phyloP scores from a whole-genome alignment of 2,888 invertebrate genomes.

The Leucania comma region DNA sequence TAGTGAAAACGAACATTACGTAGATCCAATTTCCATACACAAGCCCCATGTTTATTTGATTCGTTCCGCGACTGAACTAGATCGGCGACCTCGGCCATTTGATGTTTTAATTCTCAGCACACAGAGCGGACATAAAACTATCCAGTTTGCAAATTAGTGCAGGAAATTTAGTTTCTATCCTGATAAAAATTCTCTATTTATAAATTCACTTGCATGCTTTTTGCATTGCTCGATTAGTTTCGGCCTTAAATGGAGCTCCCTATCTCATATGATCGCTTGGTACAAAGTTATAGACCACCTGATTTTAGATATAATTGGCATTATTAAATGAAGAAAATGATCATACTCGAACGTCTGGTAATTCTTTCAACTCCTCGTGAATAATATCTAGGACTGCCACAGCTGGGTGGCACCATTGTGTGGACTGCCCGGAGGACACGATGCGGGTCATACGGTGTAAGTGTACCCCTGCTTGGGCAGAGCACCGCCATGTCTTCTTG shows the following conservation, averaged over 20 bases:
- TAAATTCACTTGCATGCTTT: too few species aligned
- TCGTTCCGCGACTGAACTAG: conserved; percentile 20
- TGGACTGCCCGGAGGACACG: too few species aligned
- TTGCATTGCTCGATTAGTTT: too few species aligned
- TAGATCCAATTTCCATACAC: conserved; percentile 41
- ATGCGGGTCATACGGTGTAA: too few species aligned
- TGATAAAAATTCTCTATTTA: too few species aligned
- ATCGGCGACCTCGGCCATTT: conserved; percentile 23
- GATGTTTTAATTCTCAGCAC: conserved; percentile 35
- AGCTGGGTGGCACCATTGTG: too few species aligned
- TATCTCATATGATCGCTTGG: background rate
- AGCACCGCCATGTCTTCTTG: too few species aligned
- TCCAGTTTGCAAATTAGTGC: conserved; percentile 24
- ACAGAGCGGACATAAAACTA: conserved; percentile 5
- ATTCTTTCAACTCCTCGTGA: too few species aligned
- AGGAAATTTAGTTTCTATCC: conserved; percentile 25
- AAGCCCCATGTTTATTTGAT: conserved; percentile 47
- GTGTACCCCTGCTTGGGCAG: too few species aligned
- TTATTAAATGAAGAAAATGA: background rate
- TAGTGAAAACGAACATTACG: conserved; percentile 26
- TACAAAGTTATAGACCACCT: background rate
- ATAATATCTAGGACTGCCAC: too few species aligned
- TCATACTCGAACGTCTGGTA: background rate
- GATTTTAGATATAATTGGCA: background rate
- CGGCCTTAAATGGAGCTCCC: background rate